These are phyloP conservation scores for Sapayoa aenigma DNA, from an alignment of 2,113 vertebrate genomes.

Conservation along the genomic window DNA sequence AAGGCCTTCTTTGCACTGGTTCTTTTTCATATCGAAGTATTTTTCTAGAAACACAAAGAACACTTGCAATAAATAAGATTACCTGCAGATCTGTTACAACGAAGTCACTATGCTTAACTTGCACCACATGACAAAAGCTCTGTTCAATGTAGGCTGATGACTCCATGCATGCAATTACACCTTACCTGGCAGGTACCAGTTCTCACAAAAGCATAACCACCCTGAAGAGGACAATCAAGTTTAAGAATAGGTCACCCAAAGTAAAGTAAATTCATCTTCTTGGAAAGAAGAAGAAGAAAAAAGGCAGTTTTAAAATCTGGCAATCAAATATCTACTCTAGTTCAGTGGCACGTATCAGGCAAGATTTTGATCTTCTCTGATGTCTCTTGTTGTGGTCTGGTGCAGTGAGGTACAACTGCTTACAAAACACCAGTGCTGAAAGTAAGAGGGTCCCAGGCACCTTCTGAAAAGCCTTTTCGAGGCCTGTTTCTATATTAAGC, in stretches of 20 bases:
- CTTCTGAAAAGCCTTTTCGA: neutral
- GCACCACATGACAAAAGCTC: neutral
- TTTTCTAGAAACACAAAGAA: constrained; percentile 81
- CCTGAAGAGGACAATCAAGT: neutral
- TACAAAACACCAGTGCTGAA: neutral
- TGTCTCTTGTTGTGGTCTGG: neutral
- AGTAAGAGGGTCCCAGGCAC: neutral
- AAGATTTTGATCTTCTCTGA: neutral
- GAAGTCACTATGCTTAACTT: neutral
- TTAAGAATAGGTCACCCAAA: neutral
- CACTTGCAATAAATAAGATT: neutral
- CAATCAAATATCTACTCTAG: neutral
- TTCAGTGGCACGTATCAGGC: neutral
- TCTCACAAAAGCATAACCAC: neutral
- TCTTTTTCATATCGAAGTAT: constrained; percentile 99
- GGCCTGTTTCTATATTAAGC: neutral
- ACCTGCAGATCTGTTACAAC: neutral
- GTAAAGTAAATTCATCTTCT: neutral
- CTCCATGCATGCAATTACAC: neutral
- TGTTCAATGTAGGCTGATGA: neutral
- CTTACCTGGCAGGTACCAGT: neutral
- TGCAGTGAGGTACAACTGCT: neutral
- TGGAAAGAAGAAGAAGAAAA: neutral
- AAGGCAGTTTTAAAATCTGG: neutral
- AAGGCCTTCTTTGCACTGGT: constrained; percentile 97